A percentile compares a stretch with the other conserved stretches of the same genome.
phyloP scores from a whole-genome alignment of 2,113 vertebrate genomes.

The Nerophis lumbriciformis region DNA sequence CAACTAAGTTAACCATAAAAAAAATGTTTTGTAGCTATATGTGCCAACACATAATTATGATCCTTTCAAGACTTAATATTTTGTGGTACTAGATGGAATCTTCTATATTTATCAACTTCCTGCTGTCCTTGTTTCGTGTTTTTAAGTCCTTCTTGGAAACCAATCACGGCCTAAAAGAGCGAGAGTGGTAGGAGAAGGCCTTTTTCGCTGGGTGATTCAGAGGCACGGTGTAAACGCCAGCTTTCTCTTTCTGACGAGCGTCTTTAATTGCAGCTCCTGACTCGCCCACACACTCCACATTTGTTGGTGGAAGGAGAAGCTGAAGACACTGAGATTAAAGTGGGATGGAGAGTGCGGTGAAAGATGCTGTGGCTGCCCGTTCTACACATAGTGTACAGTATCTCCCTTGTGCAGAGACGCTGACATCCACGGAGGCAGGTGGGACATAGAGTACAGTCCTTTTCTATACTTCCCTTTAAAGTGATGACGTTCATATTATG shows the following conservation, averaged over 20 bases:
- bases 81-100: not conserved
- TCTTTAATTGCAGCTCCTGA: slow-evolving; percentile 77
- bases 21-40: no score
- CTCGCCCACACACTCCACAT: slow-evolving; percentile 75
- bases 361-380: slow-evolving; percentile 65
- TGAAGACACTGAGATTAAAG: slow-evolving; percentile 70
- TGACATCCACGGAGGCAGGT: slow-evolving; percentile 24
- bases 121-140: slow-evolving; percentile 51
- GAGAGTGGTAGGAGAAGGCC: slow-evolving; percentile 60
- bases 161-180: slow-evolving; percentile 59
- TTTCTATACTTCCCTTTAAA: no score
- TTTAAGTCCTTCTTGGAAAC: slow-evolving; percentile 53
- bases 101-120: slow-evolving; percentile 47
- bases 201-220: slow-evolving; percentile 71
- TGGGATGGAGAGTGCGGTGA: slow-evolving; percentile 67
- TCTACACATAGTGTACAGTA: slow-evolving; percentile 55
- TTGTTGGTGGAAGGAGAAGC: slow-evolving; percentile 71
- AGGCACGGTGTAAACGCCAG: slow-evolving; percentile 72
- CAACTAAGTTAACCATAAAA: no score
- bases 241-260: slow-evolving; percentile 74
- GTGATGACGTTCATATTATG: no score
- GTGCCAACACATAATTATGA: slow-evolving; percentile 35
- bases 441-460: not conserved
- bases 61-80: slow-evolving; percentile 26
- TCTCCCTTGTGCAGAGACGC: slow-evolving; percentile 42